Conservation (phyloP, 2,113 vertebrate species). For the Tragelaphus scriptus region DNA sequence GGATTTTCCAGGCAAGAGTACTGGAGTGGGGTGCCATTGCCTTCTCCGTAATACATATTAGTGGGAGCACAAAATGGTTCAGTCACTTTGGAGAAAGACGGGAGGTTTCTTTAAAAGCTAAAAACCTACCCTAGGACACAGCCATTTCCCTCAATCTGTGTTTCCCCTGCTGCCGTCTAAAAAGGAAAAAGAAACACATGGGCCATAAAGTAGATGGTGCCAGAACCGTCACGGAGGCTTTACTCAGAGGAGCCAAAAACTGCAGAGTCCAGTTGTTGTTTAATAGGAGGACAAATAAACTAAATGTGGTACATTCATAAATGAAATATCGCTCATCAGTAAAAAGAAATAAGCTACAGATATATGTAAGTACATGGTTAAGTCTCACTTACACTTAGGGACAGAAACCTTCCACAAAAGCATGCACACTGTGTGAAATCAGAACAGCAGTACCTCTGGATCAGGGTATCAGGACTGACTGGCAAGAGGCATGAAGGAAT, state of each 20-base stretch:
- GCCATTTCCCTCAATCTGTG: neutral
- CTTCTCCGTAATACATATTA: neutral
- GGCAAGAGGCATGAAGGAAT: neutral
- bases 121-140: neutral
- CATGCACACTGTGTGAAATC: fast-evolving
- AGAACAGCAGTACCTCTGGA: neutral
- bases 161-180: neutral
- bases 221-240: neutral
- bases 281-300: neutral
- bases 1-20: too few relatives aligned
- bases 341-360: neutral
- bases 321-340: too few relatives aligned
- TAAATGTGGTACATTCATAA: neutral
- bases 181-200: neutral
- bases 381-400: neutral
- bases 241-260: neutral
- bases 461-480: too few relatives aligned
- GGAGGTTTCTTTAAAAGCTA: neutral
- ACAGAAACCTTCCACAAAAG: neutral
- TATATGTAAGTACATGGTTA: neutral
- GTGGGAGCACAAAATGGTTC: neutral
- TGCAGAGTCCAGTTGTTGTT: neutral
- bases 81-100: neutral
- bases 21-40: too few relatives aligned
- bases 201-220: too few relatives aligned